phyloP scores from a whole-genome alignment of 1,140 invertebrate genomes.

The Orius insidiosus region DNA sequence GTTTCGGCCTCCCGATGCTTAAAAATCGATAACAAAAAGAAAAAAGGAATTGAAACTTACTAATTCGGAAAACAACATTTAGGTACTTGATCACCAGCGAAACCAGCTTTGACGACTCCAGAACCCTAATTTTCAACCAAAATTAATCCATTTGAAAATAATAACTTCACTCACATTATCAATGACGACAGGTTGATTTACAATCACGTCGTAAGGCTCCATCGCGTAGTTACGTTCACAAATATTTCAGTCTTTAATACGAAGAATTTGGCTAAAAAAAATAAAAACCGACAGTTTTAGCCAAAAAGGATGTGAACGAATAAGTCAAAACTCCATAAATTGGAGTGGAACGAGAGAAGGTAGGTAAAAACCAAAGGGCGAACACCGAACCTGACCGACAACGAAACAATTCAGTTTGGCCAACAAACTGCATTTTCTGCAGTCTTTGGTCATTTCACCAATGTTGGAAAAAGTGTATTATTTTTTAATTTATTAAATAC shows the following conservation, averaged over 20 bases:
- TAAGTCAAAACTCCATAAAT: no score
- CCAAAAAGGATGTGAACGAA: no score
- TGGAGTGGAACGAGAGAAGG: not conserved
- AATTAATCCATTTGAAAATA: not conserved
- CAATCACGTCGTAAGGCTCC: slow-evolving; percentile 85
- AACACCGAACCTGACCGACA: not conserved
- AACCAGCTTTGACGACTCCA: slow-evolving; percentile 97
- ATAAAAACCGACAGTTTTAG: not conserved
- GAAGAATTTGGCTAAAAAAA: slow-evolving; percentile 1
- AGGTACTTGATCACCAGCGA: slow-evolving; percentile 97
- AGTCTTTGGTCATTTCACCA: no score
- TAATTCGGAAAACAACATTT: slow-evolving; percentile 99
- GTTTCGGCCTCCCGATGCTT: slow-evolving; percentile 93
- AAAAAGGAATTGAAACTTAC: slow-evolving; percentile 47
- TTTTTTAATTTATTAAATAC: no score
- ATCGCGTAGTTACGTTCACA: slow-evolving; percentile 30
- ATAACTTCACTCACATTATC: slow-evolving; percentile 73
- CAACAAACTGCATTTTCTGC: not conserved
- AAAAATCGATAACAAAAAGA: not conserved
- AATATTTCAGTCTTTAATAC: not conserved
- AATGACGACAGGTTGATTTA: slow-evolving; percentile 98
- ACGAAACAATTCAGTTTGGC: slow-evolving; percentile 2
- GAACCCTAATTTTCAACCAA: slow-evolving; percentile 59
- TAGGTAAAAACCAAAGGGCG: not conserved
- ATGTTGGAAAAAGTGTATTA: no score